Evolutionary conservation across 2,888 invertebrate species (phyloP).

Genomic region (Agonum fuliginosum): DNA sequence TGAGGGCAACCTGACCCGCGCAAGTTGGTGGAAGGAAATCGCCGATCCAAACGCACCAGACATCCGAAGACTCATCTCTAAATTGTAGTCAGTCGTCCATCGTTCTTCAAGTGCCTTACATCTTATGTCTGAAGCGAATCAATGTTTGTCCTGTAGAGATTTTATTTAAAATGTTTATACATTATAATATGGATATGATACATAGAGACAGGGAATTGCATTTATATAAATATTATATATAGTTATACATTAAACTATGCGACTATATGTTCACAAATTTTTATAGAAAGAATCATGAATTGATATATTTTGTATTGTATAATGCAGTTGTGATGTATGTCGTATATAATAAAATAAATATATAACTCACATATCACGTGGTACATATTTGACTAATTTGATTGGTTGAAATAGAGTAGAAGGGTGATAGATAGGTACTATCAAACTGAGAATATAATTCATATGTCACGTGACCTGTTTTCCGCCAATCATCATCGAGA

Average conservation of each 20-base stretch:
- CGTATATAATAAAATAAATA: background rate
- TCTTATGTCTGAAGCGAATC: no score
- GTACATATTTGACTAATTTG: no score
- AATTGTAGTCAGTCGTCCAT: conserved; percentile 63
- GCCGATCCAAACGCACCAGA: conserved; percentile 69
- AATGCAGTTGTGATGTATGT: conserved; percentile 24
- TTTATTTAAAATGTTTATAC: conserved; percentile 7
- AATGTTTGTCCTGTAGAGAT: conserved; percentile 19
- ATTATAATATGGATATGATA: background rate
- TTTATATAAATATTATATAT: conserved; percentile 16
- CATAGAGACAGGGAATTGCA: conserved; percentile 8
- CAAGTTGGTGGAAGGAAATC: conserved; percentile 84
- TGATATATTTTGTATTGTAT: conserved; percentile 45
- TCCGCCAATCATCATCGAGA: no score
- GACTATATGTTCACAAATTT: conserved; percentile 49
- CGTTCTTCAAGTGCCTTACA: conserved; percentile 44
- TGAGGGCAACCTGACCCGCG: conserved; percentile 81
- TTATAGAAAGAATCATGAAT: conserved; percentile 28
- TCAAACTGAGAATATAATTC: no score
- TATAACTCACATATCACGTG: no score
- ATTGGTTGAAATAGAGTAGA: no score
- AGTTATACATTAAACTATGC: conserved; percentile 48
- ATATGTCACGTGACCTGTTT: no score
- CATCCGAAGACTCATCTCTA: conserved; percentile 65
- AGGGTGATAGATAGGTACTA: no score